phyloP scores from a whole-genome alignment of 1,140 invertebrate species.

The Rhyzopertha dominica region DNA sequence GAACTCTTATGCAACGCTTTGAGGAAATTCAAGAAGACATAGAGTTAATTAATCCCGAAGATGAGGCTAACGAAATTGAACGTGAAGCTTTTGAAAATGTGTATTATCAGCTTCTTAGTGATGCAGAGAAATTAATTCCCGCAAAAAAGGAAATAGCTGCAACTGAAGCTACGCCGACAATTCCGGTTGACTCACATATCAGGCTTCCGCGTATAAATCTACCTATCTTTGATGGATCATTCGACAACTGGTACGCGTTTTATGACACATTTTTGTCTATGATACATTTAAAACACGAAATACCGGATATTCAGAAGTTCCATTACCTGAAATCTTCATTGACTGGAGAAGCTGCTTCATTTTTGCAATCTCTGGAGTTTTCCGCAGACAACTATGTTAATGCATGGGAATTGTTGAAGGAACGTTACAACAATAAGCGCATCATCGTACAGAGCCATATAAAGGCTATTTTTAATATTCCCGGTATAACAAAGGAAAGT shows the following conservation, averaged over 20 bases:
- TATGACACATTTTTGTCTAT: constrained; percentile 31
- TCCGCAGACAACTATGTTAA: constrained; percentile 38
- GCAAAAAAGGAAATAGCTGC: too few species aligned
- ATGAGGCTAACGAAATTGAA: too few species aligned
- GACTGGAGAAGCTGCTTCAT: constrained; percentile 28
- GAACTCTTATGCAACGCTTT: too few species aligned
- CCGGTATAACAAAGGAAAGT: constrained; percentile 25
- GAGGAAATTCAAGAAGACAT: too few species aligned
- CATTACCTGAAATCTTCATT: constrained; percentile 35
- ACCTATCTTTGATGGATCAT: constrained; percentile 32
- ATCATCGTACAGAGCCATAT: constrained; percentile 40
- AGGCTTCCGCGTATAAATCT: constrained; percentile 35
- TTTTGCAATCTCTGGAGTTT: constrained; percentile 35
- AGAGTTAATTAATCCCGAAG: too few species aligned
- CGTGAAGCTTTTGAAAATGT: too few species aligned
- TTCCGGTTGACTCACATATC: too few species aligned
- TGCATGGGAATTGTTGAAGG: constrained; percentile 39
- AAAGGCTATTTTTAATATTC: constrained; percentile 32
- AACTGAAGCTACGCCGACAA: too few species aligned
- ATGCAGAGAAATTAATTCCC: too few species aligned
- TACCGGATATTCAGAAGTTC: constrained; percentile 34
- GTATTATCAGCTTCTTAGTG: too few species aligned
- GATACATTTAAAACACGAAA: constrained; percentile 27
- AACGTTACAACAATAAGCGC: constrained; percentile 40
- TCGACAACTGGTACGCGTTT: constrained; percentile 37